Percentiles rank a stretch among this genome's conserved stretches.
phyloP scores from a whole-genome alignment of 64 coral and sea anemone species.

The Stichodactyla helianthus region DNA sequence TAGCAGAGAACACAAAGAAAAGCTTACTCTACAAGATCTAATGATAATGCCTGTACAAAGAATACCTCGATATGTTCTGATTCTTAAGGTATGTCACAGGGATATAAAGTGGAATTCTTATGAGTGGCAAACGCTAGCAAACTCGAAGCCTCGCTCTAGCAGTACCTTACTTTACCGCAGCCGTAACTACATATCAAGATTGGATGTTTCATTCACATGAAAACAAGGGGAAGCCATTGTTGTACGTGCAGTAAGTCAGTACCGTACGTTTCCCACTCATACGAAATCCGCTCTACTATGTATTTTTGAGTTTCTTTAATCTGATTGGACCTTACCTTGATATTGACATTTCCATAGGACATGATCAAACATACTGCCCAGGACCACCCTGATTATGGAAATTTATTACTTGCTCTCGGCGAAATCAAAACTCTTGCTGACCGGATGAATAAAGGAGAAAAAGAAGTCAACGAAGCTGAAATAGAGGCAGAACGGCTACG shows the following conservation, averaged over 20 bases:
- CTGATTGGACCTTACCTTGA: too few species aligned
- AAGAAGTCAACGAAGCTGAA: conserved; percentile 88
- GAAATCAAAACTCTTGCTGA: conserved; percentile 94
- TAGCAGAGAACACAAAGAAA: conserved; percentile 75
- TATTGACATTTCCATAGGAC: conserved; percentile 41
- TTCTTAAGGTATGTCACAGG: conserved; percentile 55
- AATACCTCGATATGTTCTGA: conserved; percentile 94
- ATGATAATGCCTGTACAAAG: conserved; percentile 99
- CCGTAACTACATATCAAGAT: too few species aligned
- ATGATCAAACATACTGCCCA: conserved; percentile 93
- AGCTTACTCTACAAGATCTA: conserved; percentile 87
- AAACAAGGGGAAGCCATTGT: too few species aligned
- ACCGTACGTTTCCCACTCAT: too few species aligned
- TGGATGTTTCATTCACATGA: too few species aligned
- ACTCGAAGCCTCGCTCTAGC: too few species aligned
- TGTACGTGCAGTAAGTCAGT: too few species aligned
- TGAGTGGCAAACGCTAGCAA: too few species aligned
- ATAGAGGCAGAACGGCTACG: conserved; percentile 86
- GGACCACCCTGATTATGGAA: conserved; percentile 96
- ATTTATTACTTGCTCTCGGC: conserved; percentile 71
- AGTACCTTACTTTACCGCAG: too few species aligned
- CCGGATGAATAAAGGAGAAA: conserved; percentile 94
- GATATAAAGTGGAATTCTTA: too few species aligned
- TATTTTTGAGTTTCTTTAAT: too few species aligned
- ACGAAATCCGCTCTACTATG: too few species aligned